Base-by-base conservation (phyloP, 1,140 invertebrate species). In the Sycophila sp. region DNA sequence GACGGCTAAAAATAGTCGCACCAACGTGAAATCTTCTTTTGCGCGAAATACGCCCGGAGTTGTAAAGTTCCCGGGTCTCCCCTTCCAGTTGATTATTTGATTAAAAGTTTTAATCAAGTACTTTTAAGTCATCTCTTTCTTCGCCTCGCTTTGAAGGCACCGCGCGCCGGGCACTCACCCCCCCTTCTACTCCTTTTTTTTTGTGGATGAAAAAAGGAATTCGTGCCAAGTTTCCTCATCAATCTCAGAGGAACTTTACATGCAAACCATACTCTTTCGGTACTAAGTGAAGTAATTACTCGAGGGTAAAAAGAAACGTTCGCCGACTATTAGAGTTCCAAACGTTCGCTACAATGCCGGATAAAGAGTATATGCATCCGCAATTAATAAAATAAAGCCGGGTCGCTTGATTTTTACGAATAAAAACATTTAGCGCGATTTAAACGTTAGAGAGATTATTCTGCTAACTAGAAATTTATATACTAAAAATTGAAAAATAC, bases 61-160 rank as follows among this genome's bases (percentile, higher is more conserved):
- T 22, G 13, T 55, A 38, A 47, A 63, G 28, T 49, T 63, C 13
- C 3, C 1, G 15, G 1, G 10, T 40, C 1, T 1, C 15, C 42
- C n/a, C n/a, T n/a, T n/a, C 1, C n/a, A 22, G 34, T 30, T 47
- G 47, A 62, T 53, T 53, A 62, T 53, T 69, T 62, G 56, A 60
- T 60, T 60, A 28, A 60, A 69, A 63, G 17, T 70, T 63, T 70
- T 63, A 55, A 70, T 62, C 49, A 56, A 70, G 26, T 63, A 36
- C 28, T 42, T 53, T 69, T 26, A 22, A 17, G n/a, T 19, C 45
- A 15, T 47, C 26, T 60, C 42, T 42, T 13, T 26, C 13, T 19
- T 4, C n/a, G 19, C n/a, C 8, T n/a, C 40, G 36, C 3, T 40
- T 40, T n/a, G 11, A 11, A 3, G 26, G 8, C 30, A 30, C 5